Percentiles rank a stretch among this genome's conserved stretches.
Conservation (phyloP, 2,888 invertebrate species). For the Caradrina kadenii region DNA sequence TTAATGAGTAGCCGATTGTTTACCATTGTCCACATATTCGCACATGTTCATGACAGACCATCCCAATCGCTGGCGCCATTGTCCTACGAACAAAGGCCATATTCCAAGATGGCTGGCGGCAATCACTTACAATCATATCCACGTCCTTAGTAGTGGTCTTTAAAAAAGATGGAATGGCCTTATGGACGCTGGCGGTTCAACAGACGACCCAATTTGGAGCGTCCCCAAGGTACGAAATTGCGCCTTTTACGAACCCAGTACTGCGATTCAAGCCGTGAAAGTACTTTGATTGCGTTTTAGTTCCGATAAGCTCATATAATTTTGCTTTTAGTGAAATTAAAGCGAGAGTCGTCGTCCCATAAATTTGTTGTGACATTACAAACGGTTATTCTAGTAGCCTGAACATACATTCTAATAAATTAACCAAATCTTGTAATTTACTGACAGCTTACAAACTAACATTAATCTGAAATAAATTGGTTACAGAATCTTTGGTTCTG, state of each 20-base stretch:
- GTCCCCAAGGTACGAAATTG: constrained; percentile 73
- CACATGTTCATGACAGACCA: constrained; percentile 75
- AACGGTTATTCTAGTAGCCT: constrained; percentile 13
- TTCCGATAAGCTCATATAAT: constrained; percentile 34
- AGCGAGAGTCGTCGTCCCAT: constrained; percentile 29
- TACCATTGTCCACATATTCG: constrained; percentile 77
- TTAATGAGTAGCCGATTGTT: constrained; percentile 78
- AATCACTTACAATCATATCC: constrained; percentile 58
- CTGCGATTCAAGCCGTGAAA: constrained; percentile 56
- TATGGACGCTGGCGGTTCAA: constrained; percentile 37
- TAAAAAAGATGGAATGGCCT: constrained; percentile 57
- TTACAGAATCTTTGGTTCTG: constrained; percentile 7
- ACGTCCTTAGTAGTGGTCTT: constrained; percentile 61
- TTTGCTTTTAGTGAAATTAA: constrained; percentile 54
- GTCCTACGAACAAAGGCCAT: constrained; percentile 81
- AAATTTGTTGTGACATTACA: constrained; percentile 35
- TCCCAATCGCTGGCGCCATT: constrained; percentile 84
- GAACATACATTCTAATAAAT: constrained; percentile 33
- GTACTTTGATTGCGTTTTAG: constrained; percentile 59
- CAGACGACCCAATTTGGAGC: constrained; percentile 72
- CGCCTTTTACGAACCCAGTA: constrained; percentile 71
- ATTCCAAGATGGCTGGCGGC: constrained; percentile 72
- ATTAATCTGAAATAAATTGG: constrained; percentile 27
- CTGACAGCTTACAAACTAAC: constrained; percentile 38
- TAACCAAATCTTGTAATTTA: constrained; percentile 42